phyloP scores from a whole-genome alignment of 1,140 invertebrate species.

The Leptinotarsa lineolata region DNA sequence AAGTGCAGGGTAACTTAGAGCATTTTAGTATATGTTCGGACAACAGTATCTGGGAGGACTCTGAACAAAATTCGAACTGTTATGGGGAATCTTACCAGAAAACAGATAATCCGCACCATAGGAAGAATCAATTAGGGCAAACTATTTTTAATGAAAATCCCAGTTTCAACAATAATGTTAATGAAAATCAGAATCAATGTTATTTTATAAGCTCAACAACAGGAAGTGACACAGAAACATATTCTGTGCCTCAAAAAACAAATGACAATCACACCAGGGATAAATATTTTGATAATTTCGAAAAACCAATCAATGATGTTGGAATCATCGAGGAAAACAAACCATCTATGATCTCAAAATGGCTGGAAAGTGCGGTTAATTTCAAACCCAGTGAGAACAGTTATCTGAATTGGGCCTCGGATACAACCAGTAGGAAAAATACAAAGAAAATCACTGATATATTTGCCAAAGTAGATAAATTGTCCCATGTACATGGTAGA shows the following conservation, averaged over 20 bases:
- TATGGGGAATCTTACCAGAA: slow-evolving; percentile 35
- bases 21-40: slow-evolving; percentile 75
- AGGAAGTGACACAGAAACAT: slow-evolving; percentile 46
- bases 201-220: slow-evolving; percentile 55
- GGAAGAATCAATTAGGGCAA: background rate
- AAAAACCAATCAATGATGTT: slow-evolving; percentile 46
- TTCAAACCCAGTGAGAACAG: slow-evolving; percentile 69
- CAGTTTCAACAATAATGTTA: slow-evolving; percentile 33
- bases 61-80: slow-evolving; percentile 48
- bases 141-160: slow-evolving; percentile 12
- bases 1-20: slow-evolving; percentile 72
- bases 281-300: slow-evolving; percentile 58
- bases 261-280: slow-evolving; percentile 63
- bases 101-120: background rate
- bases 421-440: slow-evolving; percentile 44
- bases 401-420: slow-evolving; percentile 64
- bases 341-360: slow-evolving; percentile 66
- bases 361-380: slow-evolving; percentile 69
- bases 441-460: slow-evolving; percentile 26
- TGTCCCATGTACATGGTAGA: slow-evolving; percentile 59
- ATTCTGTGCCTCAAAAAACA: slow-evolving; percentile 46
- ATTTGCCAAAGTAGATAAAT: background rate
- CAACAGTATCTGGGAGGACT: slow-evolving; percentile 74
- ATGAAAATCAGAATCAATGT: slow-evolving; percentile 46
- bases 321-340: slow-evolving; percentile 52